Evolutionary conservation across 2,797 vertebrate species (phyloP).

Genomic region (Etheostoma perlongum): DNA sequence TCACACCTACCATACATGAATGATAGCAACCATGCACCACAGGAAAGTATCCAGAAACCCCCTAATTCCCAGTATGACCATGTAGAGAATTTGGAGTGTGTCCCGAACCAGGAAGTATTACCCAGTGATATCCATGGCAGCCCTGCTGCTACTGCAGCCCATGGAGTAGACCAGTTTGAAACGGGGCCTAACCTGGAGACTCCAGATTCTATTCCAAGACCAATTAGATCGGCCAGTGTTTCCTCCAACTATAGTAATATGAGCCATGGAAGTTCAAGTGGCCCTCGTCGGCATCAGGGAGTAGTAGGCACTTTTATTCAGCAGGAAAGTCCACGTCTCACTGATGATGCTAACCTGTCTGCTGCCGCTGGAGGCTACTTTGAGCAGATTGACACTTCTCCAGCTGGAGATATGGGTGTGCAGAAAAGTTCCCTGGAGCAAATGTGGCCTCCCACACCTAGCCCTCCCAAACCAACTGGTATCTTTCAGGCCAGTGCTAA

Average conservation of each 20-base stretch:
- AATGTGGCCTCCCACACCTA: constrained; percentile 88
- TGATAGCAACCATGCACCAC: constrained; percentile 62
- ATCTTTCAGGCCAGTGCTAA: constrained; percentile 97
- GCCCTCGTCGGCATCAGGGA: constrained; percentile 86
- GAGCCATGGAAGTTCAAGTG: constrained; percentile 88
- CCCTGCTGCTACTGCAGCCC: constrained; percentile 59
- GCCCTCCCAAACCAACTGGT: constrained; percentile 95
- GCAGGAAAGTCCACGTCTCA: constrained; percentile 92
- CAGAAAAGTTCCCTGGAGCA: constrained; percentile 68
- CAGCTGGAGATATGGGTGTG: constrained; percentile 78
- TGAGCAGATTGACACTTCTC: constrained; percentile 95
- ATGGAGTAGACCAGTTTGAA: constrained; percentile 79
- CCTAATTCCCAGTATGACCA: constrained; percentile 85
- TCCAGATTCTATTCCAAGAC: constrained; percentile 83
- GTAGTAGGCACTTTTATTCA: constrained; percentile 94
- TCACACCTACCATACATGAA: constrained; percentile 71
- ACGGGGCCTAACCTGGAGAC: constrained; percentile 90
- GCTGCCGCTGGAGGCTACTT: constrained; percentile 88
- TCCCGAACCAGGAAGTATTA: constrained; percentile 95
- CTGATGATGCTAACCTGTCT: constrained; percentile 80
- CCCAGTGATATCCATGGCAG: constrained; percentile 84
- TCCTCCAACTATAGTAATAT: constrained; percentile 91
- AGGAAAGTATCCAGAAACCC: constrained; percentile 50
- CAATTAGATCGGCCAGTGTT: constrained; percentile 89
- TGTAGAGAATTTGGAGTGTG: constrained; percentile 93